Evolutionary conservation across 2,888 invertebrate genomes (phyloP).

Genomic region (Caenorhabditis sulstoni): DNA sequence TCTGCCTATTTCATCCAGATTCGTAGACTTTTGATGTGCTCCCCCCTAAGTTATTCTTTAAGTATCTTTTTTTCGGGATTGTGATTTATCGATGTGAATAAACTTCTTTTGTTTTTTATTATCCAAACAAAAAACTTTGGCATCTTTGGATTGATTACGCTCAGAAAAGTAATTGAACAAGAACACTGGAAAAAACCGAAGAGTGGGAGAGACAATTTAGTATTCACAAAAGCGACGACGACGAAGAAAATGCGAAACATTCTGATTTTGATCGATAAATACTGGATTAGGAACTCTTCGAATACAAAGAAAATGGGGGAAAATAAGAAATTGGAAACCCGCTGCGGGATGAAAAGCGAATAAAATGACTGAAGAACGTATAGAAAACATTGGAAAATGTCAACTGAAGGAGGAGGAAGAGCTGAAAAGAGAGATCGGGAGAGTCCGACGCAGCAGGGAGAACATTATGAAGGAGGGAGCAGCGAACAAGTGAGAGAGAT

Average conservation of each 20-base stretch:
- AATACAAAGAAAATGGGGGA: not conserved
- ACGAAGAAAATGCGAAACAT: conserved; percentile 24
- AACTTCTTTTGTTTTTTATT: conserved; percentile 8
- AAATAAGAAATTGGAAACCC: conserved; percentile 20
- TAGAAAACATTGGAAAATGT: conserved; percentile 4
- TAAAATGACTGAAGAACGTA: conserved; percentile 3
- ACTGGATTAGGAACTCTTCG: conserved; percentile 13
- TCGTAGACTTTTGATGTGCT: conserved; percentile 17
- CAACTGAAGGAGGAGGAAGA: conserved; percentile 11
- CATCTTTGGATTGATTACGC: not conserved
- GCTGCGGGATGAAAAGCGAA: conserved; percentile 35
- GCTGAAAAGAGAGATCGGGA: conserved; percentile 16
- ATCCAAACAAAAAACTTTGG: conserved; percentile 4
- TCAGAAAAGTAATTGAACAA: not conserved
- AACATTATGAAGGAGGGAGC: conserved; percentile 20
- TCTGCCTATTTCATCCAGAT: not conserved
- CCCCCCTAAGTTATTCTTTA: conserved; percentile 24
- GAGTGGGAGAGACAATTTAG: not conserved
- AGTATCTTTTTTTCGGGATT: conserved; percentile 28
- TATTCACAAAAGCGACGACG: conserved; percentile 20
- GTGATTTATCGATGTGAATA: conserved; percentile 31
- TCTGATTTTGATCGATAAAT: conserved; percentile 6
- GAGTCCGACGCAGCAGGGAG: conserved; percentile 35
- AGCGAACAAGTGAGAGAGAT: conserved; percentile 16
- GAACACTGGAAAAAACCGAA: conserved; percentile 49